Conservation (phyloP, 2,113 vertebrate genomes). For the Halcyon malimbica region DNA sequence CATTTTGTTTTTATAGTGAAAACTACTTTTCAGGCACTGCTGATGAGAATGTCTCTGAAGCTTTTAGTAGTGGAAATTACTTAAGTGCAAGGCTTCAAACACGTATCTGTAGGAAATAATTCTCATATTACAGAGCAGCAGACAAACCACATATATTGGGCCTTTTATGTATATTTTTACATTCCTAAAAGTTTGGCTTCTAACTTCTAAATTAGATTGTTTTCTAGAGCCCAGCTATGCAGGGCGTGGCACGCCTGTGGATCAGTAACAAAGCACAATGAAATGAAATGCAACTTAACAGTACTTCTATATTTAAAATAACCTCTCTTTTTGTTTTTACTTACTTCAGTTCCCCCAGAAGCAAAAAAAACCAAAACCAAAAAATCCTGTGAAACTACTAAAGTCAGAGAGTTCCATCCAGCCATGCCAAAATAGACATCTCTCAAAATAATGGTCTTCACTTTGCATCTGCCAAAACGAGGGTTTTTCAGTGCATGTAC, state of each 20-base stretch:
- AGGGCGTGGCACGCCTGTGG: background rate
- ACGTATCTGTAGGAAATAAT: background rate
- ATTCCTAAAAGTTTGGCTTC: background rate
- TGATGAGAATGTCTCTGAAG: background rate
- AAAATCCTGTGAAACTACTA: background rate
- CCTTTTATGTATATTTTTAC: background rate
- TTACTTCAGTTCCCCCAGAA: background rate
- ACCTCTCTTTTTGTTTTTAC: background rate
- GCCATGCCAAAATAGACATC: background rate
- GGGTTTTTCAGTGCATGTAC: background rate
- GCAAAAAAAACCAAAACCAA: background rate
- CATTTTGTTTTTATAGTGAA: background rate
- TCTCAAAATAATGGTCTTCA: background rate
- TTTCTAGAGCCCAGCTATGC: background rate
- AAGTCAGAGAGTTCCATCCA: background rate
- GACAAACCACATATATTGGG: background rate
- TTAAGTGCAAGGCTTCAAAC: background rate
- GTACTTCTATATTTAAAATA: background rate
- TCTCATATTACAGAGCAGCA: background rate
- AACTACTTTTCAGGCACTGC: background rate
- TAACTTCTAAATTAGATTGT: background rate
- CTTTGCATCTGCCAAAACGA: background rate
- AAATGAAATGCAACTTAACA: background rate
- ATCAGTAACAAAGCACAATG: background rate
- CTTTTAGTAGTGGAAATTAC: background rate